Percentiles rank a stretch among this genome's conserved stretches.
phyloP scores from a whole-genome alignment of 2,888 invertebrate species.

The Monopis laevigella region DNA sequence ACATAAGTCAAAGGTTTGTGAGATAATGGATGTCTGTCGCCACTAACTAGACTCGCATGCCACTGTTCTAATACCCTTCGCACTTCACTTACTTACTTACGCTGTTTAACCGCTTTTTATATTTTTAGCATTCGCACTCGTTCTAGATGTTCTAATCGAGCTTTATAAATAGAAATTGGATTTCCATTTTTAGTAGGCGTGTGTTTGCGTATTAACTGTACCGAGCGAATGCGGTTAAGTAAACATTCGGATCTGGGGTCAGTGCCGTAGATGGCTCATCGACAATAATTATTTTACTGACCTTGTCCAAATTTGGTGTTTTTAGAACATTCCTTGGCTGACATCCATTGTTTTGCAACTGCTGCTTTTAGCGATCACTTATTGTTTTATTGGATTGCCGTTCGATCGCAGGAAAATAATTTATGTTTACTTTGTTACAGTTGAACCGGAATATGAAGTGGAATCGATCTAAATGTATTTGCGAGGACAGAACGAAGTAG shows the following conservation, averaged over 20 bases:
- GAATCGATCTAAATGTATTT: conserved; percentile 55
- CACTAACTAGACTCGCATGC: conserved; percentile 40
- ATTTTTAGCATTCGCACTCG: conserved; percentile 3
- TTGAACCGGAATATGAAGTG: conserved; percentile 54
- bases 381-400: neutral
- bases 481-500: conserved; percentile 33
- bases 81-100: neutral
- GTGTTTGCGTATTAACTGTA: conserved; percentile 6
- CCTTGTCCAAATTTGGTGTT: conserved; percentile 5
- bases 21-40: conserved; percentile 56
- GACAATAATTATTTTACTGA: conserved; percentile 2
- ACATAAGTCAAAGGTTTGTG: conserved; percentile 46
- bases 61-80: conserved; percentile 13
- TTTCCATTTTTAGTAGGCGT: conserved; percentile 5
- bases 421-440: conserved; percentile 43
- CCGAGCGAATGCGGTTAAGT: conserved; percentile 20
- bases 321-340: conserved; percentile 21
- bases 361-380: conserved; percentile 15
- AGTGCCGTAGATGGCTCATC: neutral
- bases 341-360: conserved; percentile 56
- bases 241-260: conserved; percentile 13
- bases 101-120: conserved; percentile 7
- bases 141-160: neutral
- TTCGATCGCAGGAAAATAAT: conserved; percentile 6
- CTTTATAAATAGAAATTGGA: conserved; percentile 3